phyloP scores from a whole-genome alignment of 2,113 vertebrate genomes.

The Forbesichthys agassizii region DNA sequence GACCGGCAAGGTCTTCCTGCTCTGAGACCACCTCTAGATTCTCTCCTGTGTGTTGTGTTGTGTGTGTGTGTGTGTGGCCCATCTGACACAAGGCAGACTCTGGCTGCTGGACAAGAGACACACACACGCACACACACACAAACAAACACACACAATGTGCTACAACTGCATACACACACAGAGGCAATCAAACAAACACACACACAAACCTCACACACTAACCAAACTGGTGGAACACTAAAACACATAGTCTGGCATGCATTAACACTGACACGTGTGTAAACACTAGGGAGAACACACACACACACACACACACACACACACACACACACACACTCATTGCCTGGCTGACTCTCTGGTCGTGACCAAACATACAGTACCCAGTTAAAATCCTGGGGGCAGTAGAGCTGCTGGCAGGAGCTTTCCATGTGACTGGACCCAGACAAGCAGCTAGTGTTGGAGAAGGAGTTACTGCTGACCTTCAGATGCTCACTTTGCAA shows the following conservation, averaged over 20 bases:
- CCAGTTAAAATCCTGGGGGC: conserved; percentile 10
- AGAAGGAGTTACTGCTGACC: conserved; percentile 51
- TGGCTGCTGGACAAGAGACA: conserved; percentile 29
- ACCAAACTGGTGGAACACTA: background rate
- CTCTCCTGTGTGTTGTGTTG: conserved; percentile 38
- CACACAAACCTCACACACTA: background rate
- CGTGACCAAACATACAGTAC: conserved; percentile 25
- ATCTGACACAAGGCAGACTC: background rate
- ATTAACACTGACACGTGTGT: background rate
- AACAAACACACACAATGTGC: conserved; percentile 4
- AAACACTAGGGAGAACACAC: background rate
- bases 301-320: conserved; percentile 7
- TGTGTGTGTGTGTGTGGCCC: conserved; percentile 3
- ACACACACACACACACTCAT: conserved; percentile 16
- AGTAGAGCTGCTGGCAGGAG: background rate
- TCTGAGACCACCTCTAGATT: background rate
- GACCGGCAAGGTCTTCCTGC: conserved; percentile 31
- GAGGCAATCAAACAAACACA: background rate
- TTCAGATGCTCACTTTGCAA: conserved; percentile 28
- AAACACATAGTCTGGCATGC: conserved; percentile 1
- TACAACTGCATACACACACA: background rate
- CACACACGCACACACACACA: conserved; percentile 17
- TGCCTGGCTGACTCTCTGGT: conserved; percentile 32
- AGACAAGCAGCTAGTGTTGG: conserved; percentile 52
- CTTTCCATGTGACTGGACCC: conserved; percentile 51